Conservation (phyloP, 2,113 vertebrate species). For the Seriola aureovittata region DNA sequence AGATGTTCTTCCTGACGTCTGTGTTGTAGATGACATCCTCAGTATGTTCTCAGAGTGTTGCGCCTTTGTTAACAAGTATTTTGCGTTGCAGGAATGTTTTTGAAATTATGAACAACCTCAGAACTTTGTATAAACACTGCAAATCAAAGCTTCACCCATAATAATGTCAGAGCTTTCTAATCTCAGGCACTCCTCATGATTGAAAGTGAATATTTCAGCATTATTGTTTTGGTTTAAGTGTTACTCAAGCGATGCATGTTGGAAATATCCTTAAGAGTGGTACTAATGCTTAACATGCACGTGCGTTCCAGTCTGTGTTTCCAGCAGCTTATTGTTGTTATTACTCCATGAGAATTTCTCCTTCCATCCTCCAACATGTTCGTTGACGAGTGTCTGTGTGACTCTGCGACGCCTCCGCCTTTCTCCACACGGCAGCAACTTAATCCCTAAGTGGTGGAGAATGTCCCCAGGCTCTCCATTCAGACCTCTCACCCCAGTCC, state of each 20-base stretch:
- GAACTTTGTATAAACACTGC: too few relatives aligned
- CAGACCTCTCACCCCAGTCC: not conserved
- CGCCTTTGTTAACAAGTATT: too few relatives aligned
- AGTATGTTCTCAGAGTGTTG: too few relatives aligned
- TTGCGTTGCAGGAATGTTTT: too few relatives aligned
- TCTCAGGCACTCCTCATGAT: not conserved
- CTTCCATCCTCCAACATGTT: not conserved
- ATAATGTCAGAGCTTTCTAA: not conserved
- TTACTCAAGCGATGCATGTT: not conserved
- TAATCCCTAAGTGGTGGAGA: constrained; percentile 68
- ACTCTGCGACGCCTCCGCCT: constrained; percentile 66
- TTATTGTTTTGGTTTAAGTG: too few relatives aligned
- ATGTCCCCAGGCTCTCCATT: constrained; percentile 64
- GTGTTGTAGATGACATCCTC: too few relatives aligned
- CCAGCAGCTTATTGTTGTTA: constrained; percentile 26
- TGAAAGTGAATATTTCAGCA: too few relatives aligned
- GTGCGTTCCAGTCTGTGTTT: constrained; percentile 23
- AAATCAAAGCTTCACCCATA: too few relatives aligned
- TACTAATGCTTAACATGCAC: not conserved
- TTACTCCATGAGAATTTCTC: constrained; percentile 14
- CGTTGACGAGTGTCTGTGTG: constrained; percentile 57
- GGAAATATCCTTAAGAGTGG: not conserved
- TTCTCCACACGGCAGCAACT: constrained; percentile 66
- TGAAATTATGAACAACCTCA: too few relatives aligned
- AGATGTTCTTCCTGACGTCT: not conserved